Conservation (phyloP, 2,888 invertebrate genomes). For the Drosophila borealis region DNA sequence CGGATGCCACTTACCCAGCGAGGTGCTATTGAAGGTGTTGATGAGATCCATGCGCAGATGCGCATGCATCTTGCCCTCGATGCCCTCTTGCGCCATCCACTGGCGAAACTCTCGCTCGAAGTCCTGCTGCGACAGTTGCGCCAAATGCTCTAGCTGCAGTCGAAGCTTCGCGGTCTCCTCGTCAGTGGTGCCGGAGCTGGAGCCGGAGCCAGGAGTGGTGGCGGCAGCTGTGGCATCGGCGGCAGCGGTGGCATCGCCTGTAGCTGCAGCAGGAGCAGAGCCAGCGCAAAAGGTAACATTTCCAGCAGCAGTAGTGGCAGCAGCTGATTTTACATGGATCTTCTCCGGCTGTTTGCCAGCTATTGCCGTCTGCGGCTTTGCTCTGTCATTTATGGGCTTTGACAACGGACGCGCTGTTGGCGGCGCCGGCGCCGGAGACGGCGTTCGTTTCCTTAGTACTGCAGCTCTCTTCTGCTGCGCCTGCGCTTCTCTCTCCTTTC, state of each 20-base stretch:
- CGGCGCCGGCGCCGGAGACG: not conserved
- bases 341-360: not conserved
- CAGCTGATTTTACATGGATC: not conserved
- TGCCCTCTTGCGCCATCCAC: constrained; percentile 83
- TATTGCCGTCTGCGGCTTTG: not conserved
- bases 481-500: constrained; percentile 49
- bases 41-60: constrained; percentile 83
- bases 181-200: constrained; percentile 2
- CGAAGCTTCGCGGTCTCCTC: constrained; percentile 37
- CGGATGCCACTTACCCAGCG: constrained; percentile 75
- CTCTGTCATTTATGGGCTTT: constrained; percentile 5
- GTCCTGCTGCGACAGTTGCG: constrained; percentile 81
- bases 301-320: not conserved
- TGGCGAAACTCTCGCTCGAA: constrained; percentile 82
- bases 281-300: not conserved
- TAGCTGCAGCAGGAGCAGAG: not conserved
- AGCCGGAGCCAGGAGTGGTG: not conserved
- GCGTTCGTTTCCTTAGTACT: not conserved
- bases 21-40: constrained; percentile 81
- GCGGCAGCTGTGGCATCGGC: not conserved
- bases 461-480: constrained; percentile 34
- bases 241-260: not conserved
- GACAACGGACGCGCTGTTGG: not conserved
- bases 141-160: constrained; percentile 75
- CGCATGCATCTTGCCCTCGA: constrained; percentile 81